phyloP scores from a whole-genome alignment of 2,888 invertebrate species.

The Pasiphila rectangulata region DNA sequence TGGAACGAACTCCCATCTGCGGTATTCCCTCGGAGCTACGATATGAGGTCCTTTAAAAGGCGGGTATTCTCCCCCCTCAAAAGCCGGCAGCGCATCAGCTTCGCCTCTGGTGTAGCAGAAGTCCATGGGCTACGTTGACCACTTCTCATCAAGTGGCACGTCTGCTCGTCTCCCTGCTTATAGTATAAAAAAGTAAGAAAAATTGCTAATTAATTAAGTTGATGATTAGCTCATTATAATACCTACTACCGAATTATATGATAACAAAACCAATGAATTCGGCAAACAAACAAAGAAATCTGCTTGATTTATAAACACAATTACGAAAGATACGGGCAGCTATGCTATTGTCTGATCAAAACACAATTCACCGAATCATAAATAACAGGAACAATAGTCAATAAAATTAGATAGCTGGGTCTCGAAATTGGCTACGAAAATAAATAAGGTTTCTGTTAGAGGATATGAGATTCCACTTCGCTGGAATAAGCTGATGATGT shows the following conservation, averaged over 20 bases:
- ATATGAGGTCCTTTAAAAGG: too few species aligned
- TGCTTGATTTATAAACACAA: slow-evolving; percentile 71
- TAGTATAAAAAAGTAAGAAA: too few species aligned
- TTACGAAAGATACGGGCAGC: slow-evolving; percentile 61
- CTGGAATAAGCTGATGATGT: slow-evolving; percentile 49
- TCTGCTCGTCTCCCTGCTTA: too few species aligned
- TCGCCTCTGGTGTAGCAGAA: too few species aligned
- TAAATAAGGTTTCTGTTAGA: slow-evolving; percentile 53
- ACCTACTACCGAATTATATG: slow-evolving; percentile 10
- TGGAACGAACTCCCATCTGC: too few species aligned
- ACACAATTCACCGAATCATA: slow-evolving; percentile 71
- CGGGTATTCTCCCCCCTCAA: too few species aligned
- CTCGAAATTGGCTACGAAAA: slow-evolving; percentile 58
- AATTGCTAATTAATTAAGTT: not conserved
- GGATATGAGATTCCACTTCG: slow-evolving; percentile 51
- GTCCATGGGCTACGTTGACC: too few species aligned
- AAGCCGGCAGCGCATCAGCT: too few species aligned
- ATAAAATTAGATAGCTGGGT: slow-evolving; percentile 65
- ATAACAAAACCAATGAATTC: slow-evolving; percentile 23
- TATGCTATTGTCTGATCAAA: slow-evolving; percentile 68
- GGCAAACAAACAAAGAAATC: slow-evolving; percentile 55
- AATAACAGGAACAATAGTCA: slow-evolving; percentile 75
- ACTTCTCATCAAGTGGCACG: too few species aligned
- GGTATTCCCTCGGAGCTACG: too few species aligned
- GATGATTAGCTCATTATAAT: slow-evolving; percentile 4